phyloP scores from a whole-genome alignment of 2,797 vertebrate species.

The Champsocephalus esox region DNA sequence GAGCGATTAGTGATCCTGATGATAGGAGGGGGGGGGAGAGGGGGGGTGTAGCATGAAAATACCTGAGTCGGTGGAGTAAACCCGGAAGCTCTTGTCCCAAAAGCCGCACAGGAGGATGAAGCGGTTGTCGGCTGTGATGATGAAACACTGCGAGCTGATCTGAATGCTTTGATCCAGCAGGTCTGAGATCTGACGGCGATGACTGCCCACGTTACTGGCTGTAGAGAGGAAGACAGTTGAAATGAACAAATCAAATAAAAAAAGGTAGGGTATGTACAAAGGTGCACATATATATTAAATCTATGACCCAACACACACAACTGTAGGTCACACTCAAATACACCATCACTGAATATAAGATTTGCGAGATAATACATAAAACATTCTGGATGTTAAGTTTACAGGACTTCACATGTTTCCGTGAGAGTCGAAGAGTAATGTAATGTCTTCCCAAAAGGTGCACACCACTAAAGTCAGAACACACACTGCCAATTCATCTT shows the following conservation, averaged over 20 bases:
- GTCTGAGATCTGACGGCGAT: conserved; percentile 95
- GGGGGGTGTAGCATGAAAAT: conserved; percentile 18
- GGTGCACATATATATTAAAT: conserved; percentile 7
- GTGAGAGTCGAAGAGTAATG: conserved; percentile 54
- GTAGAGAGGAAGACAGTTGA: conserved; percentile 4
- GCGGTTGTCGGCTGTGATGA: conserved; percentile 96
- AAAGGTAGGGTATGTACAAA: conserved; percentile 16
- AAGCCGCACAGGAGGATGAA: conserved; percentile 97
- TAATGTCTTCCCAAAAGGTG: conserved; percentile 35
- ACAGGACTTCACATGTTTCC: conserved; percentile 62
- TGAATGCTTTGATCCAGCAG: conserved; percentile 98
- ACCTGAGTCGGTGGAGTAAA: conserved; percentile 98
- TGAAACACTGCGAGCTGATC: conserved; percentile 95
- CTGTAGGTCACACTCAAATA: conserved; percentile 31
- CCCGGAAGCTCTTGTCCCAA: conserved; percentile 99
- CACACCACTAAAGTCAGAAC: conserved; percentile 38
- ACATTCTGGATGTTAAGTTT: conserved; percentile 63
- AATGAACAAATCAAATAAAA: neutral
- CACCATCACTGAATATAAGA: conserved; percentile 51
- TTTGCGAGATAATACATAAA: conserved; percentile 70
- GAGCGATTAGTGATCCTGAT: neutral
- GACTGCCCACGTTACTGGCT: conserved; percentile 91
- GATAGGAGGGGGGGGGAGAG: neutral
- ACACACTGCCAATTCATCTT: conserved; percentile 50
- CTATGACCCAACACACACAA: conserved; percentile 2